A percentile compares a stretch with the other conserved stretches of the same genome.
Evolutionary conservation across 1,140 invertebrate species (phyloP).

Genomic region (Drosophila tsacasi): DNA sequence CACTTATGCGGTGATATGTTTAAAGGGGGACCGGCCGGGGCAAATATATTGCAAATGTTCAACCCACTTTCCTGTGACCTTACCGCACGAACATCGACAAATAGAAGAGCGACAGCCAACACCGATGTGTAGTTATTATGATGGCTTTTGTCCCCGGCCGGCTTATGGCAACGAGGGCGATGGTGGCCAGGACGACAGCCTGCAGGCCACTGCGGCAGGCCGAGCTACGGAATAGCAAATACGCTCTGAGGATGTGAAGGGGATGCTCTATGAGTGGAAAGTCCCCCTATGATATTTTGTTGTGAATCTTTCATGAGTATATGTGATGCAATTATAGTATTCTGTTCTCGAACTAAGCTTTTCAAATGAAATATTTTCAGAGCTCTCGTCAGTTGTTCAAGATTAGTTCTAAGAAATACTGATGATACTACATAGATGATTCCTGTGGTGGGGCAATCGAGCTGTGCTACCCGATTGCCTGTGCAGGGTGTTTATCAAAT

Average conservation of each 20-base stretch:
- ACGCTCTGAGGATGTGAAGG: background rate
- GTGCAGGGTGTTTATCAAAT: constrained; percentile 55
- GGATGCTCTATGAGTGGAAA: constrained; percentile 5
- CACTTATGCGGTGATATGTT: constrained; percentile 74
- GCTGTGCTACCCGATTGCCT: background rate
- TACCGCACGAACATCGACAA: constrained; percentile 34
- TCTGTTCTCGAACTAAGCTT: background rate
- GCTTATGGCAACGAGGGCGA: constrained; percentile 49
- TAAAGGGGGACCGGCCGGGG: constrained; percentile 43
- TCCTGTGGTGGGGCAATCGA: background rate
- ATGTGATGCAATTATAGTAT: background rate
- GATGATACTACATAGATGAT: background rate
- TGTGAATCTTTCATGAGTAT: background rate
- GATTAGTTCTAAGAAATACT: background rate
- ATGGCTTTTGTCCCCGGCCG: constrained; percentile 59
- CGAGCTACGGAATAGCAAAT: constrained; percentile 6
- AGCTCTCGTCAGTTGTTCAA: no score
- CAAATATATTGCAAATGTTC: constrained; percentile 71
- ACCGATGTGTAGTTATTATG: constrained; percentile 67
- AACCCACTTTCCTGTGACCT: constrained; percentile 68
- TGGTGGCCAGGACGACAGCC: constrained; percentile 15
- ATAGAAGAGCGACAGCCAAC: constrained; percentile 33
- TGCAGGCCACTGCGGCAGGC: background rate
- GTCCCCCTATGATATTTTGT: background rate
- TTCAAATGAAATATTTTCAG: background rate